These are phyloP conservation scores for Frieseomelitta varia DNA, from an alignment of 1,140 invertebrate genomes.

Conservation along the genomic window DNA sequence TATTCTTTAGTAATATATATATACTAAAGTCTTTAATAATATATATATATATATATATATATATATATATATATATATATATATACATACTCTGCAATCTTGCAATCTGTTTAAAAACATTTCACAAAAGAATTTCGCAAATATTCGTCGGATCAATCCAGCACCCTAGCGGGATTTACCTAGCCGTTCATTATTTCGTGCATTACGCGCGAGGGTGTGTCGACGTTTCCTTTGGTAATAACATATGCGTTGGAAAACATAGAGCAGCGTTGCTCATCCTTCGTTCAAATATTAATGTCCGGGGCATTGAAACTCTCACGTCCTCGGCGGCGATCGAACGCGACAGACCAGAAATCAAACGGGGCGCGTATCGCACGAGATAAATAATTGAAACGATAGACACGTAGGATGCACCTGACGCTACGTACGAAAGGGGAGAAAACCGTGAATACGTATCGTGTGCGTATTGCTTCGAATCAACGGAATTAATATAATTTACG, in stretches of 20 bases:
- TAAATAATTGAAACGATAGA: conserved; percentile 3
- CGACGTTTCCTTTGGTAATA: conserved; percentile 4
- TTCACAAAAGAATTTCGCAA: background rate
- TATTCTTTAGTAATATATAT: too few relatives aligned
- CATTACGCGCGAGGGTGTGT: background rate
- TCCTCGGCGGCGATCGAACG: background rate
- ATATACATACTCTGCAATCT: too few relatives aligned
- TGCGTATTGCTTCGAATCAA: background rate
- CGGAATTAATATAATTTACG: conserved; percentile 31
- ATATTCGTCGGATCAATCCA: background rate
- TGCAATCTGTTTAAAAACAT: background rate
- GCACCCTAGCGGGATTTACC: background rate
- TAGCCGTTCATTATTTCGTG: background rate
- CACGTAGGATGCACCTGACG: background rate
- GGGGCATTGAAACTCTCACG: background rate
- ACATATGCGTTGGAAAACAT: conserved; percentile 8
- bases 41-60: too few relatives aligned
- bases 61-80: too few relatives aligned
- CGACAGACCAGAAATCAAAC: background rate
- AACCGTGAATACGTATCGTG: conserved; percentile 7
- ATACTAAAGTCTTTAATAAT: too few relatives aligned
- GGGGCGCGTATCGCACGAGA: background rate
- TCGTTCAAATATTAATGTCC: conserved; percentile 14
- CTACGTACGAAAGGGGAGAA: background rate
- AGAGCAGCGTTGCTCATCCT: conserved; percentile 11